phyloP scores from a whole-genome alignment of 2,888 invertebrate species.

The Epirrhoe alternata region DNA sequence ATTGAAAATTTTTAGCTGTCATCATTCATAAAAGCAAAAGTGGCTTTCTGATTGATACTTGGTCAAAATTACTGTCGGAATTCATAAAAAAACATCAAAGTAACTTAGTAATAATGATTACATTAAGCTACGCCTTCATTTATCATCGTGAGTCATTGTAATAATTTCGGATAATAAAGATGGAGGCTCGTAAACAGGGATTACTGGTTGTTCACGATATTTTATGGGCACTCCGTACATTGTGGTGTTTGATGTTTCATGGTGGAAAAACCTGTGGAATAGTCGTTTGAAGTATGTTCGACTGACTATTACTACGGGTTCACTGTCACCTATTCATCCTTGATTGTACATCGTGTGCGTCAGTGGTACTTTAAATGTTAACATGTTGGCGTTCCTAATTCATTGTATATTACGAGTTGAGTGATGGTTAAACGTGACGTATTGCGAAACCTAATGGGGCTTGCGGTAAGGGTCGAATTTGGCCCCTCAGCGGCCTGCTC shows the following conservation, averaged over 20 bases:
- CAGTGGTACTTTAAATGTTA: background rate
- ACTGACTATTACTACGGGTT: background rate
- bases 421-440: constrained; percentile 9
- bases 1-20: no score
- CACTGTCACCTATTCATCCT: no score
- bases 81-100: background rate
- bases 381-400: background rate
- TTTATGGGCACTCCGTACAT: constrained; percentile 27
- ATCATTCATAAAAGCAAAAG: no score
- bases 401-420: background rate
- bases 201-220: constrained; percentile 39
- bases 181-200: constrained; percentile 54
- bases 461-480: constrained; percentile 23
- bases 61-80: background rate
- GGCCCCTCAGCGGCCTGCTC: background rate
- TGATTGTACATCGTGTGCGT: no score
- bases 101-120: constrained; percentile 17
- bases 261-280: background rate
- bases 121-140: constrained; percentile 10
- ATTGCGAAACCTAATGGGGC: constrained; percentile 24
- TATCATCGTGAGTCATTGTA: constrained; percentile 25
- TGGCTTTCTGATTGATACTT: no score
- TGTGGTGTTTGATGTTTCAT: constrained; percentile 12
- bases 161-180: constrained; percentile 51
- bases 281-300: background rate